phyloP scores from a whole-genome alignment of 2,888 invertebrate species.

The Erannis defoliaria region DNA sequence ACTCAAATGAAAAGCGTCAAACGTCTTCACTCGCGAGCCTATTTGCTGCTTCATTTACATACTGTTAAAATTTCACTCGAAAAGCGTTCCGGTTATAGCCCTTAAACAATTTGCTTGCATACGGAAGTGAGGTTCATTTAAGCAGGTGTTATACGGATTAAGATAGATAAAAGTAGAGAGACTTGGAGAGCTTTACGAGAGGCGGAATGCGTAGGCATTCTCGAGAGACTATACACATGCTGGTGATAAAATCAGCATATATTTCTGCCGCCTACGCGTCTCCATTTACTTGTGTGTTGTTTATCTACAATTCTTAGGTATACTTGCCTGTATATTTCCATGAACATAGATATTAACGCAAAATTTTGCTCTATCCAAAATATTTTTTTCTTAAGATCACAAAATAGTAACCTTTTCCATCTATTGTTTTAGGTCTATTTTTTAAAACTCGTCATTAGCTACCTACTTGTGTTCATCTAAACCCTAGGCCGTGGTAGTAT shows the following conservation, averaged over 20 bases:
- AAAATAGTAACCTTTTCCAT: too few relatives aligned
- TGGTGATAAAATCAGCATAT: constrained; percentile 73
- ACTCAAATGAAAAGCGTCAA: constrained; percentile 13
- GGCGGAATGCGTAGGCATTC: constrained; percentile 54
- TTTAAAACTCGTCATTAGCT: too few relatives aligned
- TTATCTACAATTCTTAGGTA: constrained; percentile 26
- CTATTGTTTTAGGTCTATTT: too few relatives aligned
- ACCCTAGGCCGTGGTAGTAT: too few relatives aligned
- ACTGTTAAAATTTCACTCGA: constrained; percentile 31
- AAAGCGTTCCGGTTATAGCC: constrained; percentile 38
- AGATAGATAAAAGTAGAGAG: constrained; percentile 50
- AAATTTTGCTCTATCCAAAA: not conserved
- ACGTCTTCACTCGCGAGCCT: constrained; percentile 4
- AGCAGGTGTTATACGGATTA: constrained; percentile 54
- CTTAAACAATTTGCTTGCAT: constrained; percentile 43
- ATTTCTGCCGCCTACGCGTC: constrained; percentile 55
- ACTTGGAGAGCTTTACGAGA: constrained; percentile 51
- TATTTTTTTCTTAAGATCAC: not conserved
- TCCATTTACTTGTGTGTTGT: constrained; percentile 37
- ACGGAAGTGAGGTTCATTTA: constrained; percentile 46
- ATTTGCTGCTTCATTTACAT: constrained; percentile 22
- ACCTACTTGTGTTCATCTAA: too few relatives aligned
- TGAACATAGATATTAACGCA: not conserved
- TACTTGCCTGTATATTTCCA: constrained; percentile 1
- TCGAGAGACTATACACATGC: constrained; percentile 56